Base-by-base conservation (phyloP, 2,797 vertebrate species). In the Fringilla coelebs region DNA sequence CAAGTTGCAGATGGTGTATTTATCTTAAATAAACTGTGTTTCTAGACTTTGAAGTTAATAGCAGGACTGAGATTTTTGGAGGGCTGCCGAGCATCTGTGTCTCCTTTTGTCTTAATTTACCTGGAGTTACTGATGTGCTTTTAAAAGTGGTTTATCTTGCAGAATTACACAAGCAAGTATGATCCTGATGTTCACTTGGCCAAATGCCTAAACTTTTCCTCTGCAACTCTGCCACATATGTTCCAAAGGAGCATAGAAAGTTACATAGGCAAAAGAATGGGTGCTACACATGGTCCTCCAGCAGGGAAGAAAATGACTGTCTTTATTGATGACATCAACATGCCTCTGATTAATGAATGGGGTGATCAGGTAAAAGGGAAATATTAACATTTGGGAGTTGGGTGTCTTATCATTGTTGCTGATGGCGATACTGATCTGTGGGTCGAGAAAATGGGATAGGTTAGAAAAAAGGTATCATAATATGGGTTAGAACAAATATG, bases 271-370 rank as follows among this genome's bases (percentile, higher is more conserved):
- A 99, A 99, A 88, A 98, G 98, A 40, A 97, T 99, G 98, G 98
- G 98, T 4, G 95, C 98, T 80, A 98, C 98, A 29, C 98, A 99
- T 0, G 98, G 98, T 45, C 98, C 98, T 32, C 98, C 98, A 0
- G 98, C 98, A 4, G 98, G 98, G 12, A 98, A 98, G 96, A 98
- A 97, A 94, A 98, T 99, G 98, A 98, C 98, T 3, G 94, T 99
- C 20, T 99, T 99, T 87, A 95, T 99, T 38, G 98, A 99, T 92
- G 98, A 99, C 97, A 98, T 99, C 96, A 99, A 98, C 96, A 99
- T 99, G 98, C 98, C 98, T 20, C 74, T 98, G 38, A 98, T 99
- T 96, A 99, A 99, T 65, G 98, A 98, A 87, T 99, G 98, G 98
- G 98, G 98, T 9, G 98, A 99, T 95, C 98, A 99, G 98, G 98